A percentile compares a stretch with the other conserved stretches of the same genome.
These are phyloP conservation scores for Protonemura montana DNA, from an alignment of 2,888 invertebrate species.

Conservation along the genomic window DNA sequence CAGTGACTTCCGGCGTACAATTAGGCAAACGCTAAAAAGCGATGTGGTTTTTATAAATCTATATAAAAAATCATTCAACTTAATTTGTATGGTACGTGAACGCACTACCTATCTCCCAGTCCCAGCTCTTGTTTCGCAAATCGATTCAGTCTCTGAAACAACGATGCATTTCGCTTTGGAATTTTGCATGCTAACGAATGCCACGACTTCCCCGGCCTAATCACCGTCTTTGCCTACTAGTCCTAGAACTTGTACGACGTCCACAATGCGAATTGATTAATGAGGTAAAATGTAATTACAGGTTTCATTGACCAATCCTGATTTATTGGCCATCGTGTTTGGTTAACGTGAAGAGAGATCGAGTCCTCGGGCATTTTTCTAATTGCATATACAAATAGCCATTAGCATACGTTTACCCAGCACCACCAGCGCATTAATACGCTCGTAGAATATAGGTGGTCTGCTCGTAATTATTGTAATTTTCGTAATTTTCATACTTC, in stretches of 20 bases:
- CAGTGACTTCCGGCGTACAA: too few species aligned
- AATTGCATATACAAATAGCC: slow-evolving; percentile 32
- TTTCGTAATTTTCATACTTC: slow-evolving; percentile 7
- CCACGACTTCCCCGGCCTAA: neutral
- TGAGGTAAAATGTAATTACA: slow-evolving; percentile 41
- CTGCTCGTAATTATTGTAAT: slow-evolving; percentile 28
- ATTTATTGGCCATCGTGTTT: slow-evolving; percentile 46
- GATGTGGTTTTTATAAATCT: too few species aligned
- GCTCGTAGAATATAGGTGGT: slow-evolving; percentile 18
- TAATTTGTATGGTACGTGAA: too few species aligned
- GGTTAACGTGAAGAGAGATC: slow-evolving; percentile 44
- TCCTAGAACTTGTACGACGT: neutral
- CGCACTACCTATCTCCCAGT: too few species aligned
- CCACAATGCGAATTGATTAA: slow-evolving; percentile 16
- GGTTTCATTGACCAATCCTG: slow-evolving; percentile 45
- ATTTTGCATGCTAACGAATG: slow-evolving; percentile 8
- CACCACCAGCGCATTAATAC: neutral
- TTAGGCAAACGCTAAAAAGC: too few species aligned
- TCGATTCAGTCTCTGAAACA: neutral
- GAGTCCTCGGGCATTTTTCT: slow-evolving; percentile 31
- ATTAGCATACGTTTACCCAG: slow-evolving; percentile 36
- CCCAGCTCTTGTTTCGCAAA: too few species aligned
- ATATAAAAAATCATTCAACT: too few species aligned
- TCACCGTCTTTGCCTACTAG: neutral
- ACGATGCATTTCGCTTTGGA: neutral